Evolutionary conservation across 2,113 vertebrate species (phyloP).

Genomic region (Gavialis gangeticus): DNA sequence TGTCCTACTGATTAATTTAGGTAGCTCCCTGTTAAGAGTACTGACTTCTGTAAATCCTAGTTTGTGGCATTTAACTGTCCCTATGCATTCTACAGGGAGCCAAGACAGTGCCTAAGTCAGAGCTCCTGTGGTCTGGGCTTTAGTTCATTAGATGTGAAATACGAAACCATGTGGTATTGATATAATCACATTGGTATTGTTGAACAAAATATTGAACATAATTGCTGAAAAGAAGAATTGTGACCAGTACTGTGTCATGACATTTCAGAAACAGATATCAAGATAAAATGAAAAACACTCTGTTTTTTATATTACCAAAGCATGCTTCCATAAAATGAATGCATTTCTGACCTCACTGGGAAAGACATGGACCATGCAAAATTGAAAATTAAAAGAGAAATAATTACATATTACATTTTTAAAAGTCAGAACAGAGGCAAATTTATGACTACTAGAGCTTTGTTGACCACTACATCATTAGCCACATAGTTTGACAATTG

Average conservation of each 20-base stretch:
- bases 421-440: neutral
- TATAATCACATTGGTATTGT: neutral
- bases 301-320: neutral
- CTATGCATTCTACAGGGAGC: no score
- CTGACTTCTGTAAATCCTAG: no score
- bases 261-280: neutral
- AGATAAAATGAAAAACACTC: neutral
- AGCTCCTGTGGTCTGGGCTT: neutral
- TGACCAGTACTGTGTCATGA: neutral
- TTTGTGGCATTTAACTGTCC: no score
- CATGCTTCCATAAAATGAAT: neutral
- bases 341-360: no score
- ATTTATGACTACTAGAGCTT: neutral
- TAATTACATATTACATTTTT: no score
- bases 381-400: neutral
- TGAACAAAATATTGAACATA: neutral
- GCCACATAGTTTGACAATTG: neutral
- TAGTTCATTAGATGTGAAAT: neutral
- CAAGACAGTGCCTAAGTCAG: neutral
- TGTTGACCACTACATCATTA: neutral
- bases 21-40: no score
- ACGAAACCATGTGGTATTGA: neutral
- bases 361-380: neutral
- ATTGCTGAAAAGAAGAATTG: neutral
- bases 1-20: neutral